phyloP scores from a whole-genome alignment of 2,888 invertebrate species.

The Diaperis boleti region DNA sequence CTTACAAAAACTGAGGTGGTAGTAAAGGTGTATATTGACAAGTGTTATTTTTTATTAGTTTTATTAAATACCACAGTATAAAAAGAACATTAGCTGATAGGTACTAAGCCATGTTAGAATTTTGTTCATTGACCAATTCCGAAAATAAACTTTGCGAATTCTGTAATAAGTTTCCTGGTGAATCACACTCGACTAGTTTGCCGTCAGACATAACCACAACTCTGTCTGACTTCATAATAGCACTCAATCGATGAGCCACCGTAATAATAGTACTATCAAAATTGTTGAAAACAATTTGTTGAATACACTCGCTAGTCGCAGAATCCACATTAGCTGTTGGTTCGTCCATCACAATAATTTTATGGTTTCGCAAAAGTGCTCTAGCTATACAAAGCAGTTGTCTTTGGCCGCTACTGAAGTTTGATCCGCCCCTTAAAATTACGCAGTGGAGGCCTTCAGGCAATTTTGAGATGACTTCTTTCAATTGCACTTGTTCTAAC shows the following conservation, averaged over 20 bases:
- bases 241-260: conserved; percentile 84
- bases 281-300: conserved; percentile 77
- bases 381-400: conserved; percentile 77
- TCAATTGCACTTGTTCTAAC: conserved; percentile 83
- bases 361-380: conserved; percentile 66
- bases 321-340: conserved; percentile 85
- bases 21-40: no score
- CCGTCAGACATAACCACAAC: conserved; percentile 84
- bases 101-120: no score
- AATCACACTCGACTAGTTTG: conserved; percentile 71
- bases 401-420: conserved; percentile 66
- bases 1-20: no score
- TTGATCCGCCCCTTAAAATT: conserved; percentile 76
- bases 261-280: conserved; percentile 84
- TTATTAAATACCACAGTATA: no score
- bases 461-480: conserved; percentile 73
- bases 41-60: no score
- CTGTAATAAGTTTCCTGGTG: not conserved
- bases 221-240: conserved; percentile 85
- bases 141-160: conserved; percentile 8
- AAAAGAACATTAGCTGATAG: no score
- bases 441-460: conserved; percentile 73
- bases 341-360: conserved; percentile 68
- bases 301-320: conserved; percentile 80
- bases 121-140: conserved; percentile 6